A percentile compares a stretch with the other conserved stretches of the same genome.
These are phyloP conservation scores for Cataglyphis hispanica DNA, from an alignment of 1,140 invertebrate species.

Conservation along the genomic window DNA sequence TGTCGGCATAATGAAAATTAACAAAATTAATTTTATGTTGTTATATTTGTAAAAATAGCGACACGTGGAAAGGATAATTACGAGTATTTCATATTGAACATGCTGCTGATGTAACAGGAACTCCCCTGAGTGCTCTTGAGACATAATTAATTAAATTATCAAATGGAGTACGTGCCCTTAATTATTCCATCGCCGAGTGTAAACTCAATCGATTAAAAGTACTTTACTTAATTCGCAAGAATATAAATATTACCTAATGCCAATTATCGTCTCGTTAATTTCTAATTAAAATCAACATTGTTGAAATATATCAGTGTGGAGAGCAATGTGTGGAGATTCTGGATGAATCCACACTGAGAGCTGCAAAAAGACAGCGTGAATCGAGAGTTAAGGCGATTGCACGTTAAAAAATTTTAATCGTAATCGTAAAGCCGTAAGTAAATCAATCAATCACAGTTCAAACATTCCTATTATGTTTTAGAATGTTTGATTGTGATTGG, in stretches of 20 bases:
- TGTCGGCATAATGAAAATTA: not conserved
- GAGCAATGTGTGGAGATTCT: too few species aligned
- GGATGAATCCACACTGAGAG: not conserved
- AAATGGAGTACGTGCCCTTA: slow-evolving; percentile 30
- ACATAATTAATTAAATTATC: slow-evolving; percentile 44
- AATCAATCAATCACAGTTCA: too few species aligned
- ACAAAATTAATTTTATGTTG: not conserved
- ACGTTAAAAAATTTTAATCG: too few species aligned
- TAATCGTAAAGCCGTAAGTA: too few species aligned
- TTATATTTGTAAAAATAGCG: not conserved
- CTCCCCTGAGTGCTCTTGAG: slow-evolving; percentile 21
- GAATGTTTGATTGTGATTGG: too few species aligned
- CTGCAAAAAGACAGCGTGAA: not conserved
- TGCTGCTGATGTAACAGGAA: not conserved
- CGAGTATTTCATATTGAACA: slow-evolving; percentile 5
- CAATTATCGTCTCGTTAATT: not conserved
- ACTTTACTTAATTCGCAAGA: not conserved
- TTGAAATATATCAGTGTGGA: too few species aligned
- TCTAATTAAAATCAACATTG: not conserved
- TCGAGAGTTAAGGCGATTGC: too few species aligned
- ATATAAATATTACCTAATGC: not conserved
- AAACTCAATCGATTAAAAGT: slow-evolving; percentile 20
- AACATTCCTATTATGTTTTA: too few species aligned
- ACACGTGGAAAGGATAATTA: not conserved
- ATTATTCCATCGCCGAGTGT: slow-evolving; percentile 14